Percentiles rank a stretch among this genome's conserved stretches.
phyloP scores from a whole-genome alignment of 2,888 invertebrate genomes.

The Epinotia nisella region DNA sequence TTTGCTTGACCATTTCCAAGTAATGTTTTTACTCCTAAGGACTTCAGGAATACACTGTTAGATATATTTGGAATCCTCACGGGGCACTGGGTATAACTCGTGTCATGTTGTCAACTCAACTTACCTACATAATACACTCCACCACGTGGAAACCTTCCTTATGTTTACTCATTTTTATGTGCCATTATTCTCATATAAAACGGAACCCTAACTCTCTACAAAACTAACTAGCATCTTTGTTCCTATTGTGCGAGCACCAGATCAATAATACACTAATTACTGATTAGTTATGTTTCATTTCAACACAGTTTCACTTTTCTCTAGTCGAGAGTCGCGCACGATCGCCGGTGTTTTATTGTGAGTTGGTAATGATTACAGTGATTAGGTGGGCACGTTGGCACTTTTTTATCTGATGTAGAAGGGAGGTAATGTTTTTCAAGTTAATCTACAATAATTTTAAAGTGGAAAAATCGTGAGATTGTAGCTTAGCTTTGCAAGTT shows the following conservation, averaged over 20 bases:
- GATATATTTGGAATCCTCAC: no score
- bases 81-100: no score
- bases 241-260: conserved; percentile 12
- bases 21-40: no score
- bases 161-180: neutral
- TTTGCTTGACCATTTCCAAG: no score
- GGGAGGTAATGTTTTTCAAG: neutral
- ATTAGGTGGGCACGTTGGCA: conserved; percentile 3
- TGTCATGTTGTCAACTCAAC: no score
- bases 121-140: no score
- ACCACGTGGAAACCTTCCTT: neutral
- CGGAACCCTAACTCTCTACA: conserved; percentile 21
- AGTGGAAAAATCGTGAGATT: no score
- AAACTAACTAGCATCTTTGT: conserved; percentile 32
- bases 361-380: neutral
- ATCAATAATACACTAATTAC: conserved; percentile 39
- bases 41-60: no score
- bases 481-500: no score
- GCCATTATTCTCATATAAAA: neutral
- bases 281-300: conserved; percentile 32
- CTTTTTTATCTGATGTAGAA: no score
- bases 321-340: conserved; percentile 26
- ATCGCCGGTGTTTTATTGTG: neutral
- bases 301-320: conserved; percentile 38
- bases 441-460: no score